phyloP scores from a whole-genome alignment of 2,113 vertebrate species.

The Alosa alosa region DNA sequence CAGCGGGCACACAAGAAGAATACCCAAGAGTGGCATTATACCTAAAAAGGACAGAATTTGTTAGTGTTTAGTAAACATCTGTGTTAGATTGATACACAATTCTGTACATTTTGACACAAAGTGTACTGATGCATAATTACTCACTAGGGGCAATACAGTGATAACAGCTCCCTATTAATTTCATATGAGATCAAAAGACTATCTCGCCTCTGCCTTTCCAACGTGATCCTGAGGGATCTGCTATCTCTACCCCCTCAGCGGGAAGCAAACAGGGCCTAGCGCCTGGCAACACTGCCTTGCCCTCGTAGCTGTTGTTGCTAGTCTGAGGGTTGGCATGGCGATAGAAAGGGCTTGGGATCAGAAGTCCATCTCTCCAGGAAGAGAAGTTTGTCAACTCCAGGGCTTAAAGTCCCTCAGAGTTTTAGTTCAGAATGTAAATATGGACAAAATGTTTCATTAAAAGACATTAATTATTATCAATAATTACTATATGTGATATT shows the following conservation, averaged over 20 bases:
- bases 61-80: neutral
- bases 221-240: constrained; percentile 33
- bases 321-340: constrained; percentile 57
- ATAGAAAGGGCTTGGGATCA: constrained; percentile 58
- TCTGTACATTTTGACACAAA: neutral
- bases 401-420: constrained; percentile 26
- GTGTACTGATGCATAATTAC: neutral
- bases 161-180: neutral
- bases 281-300: constrained; percentile 53
- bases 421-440: neutral
- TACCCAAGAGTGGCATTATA: constrained; percentile 45
- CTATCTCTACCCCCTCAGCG: constrained; percentile 41
- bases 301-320: constrained; percentile 59
- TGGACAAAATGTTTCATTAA: neutral
- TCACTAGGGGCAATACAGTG: neutral
- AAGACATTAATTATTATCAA: neutral
- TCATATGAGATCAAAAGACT: neutral
- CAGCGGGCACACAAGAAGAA: constrained; percentile 44
- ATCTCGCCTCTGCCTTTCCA: constrained; percentile 10
- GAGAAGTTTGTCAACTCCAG: constrained; percentile 49
- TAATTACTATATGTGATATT: neutral
- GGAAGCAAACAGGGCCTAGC: constrained; percentile 33
- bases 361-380: constrained; percentile 47
- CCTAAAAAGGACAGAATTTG: constrained; percentile 43
- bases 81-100: neutral